Evolutionary conservation across 2,888 invertebrate genomes (phyloP).

Genomic region (Lydus trimaculatus): DNA sequence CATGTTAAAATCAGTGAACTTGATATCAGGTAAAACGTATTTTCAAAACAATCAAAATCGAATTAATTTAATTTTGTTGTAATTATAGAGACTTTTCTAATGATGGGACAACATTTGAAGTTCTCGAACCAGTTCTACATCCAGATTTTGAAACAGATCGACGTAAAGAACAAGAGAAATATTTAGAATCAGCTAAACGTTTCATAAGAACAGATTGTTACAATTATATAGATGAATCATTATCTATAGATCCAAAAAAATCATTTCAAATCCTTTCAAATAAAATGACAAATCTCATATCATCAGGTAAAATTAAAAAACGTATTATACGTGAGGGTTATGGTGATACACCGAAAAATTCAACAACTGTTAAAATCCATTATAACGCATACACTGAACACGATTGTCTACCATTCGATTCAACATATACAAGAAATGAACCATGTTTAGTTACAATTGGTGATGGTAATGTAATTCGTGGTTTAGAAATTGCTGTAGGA

Average conservation of each 20-base stretch:
- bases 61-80: too few relatives aligned
- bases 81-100: constrained; percentile 20
- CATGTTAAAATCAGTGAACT: constrained; percentile 19
- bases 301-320: constrained; percentile 67
- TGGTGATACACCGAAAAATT: constrained; percentile 65
- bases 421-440: constrained; percentile 65
- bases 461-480: constrained; percentile 62
- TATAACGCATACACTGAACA: constrained; percentile 78
- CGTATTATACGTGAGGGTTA: constrained; percentile 67
- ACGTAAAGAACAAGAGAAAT: constrained; percentile 13
- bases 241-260: constrained; percentile 34
- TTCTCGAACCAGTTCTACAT: background rate
- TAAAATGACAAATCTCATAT: constrained; percentile 64
- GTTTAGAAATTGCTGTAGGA: constrained; percentile 73
- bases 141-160: background rate
- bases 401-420: constrained; percentile 76
- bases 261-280: constrained; percentile 65
- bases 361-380: constrained; percentile 69
- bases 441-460: constrained; percentile 59
- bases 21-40: background rate
- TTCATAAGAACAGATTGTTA: constrained; percentile 22
- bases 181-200: constrained; percentile 8
- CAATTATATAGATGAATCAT: constrained; percentile 10
- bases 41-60: too few relatives aligned
- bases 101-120: constrained; percentile 21